Conservation (phyloP, 2,113 vertebrate genomes). For the Prochilodus magdalenae region DNA sequence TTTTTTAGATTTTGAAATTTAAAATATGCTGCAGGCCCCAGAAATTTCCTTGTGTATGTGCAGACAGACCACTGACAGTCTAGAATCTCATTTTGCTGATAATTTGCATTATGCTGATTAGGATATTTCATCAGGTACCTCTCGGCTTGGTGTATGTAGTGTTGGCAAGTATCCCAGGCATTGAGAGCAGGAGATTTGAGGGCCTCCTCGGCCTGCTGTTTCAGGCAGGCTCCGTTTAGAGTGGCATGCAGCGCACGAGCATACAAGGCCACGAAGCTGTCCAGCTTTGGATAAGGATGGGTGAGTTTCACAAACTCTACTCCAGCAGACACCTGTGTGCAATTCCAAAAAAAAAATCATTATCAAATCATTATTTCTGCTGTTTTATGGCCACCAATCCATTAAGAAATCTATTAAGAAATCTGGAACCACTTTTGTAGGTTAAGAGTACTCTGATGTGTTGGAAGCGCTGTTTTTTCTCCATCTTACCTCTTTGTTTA, state of each 20-base stretch:
- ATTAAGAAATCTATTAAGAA: no score
- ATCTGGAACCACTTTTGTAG: neutral
- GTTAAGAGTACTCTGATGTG: neutral
- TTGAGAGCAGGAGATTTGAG: slow-evolving; percentile 62
- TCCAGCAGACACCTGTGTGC: slow-evolving; percentile 62
- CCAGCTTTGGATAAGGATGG: slow-evolving; percentile 72
- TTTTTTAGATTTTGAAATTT: no score
- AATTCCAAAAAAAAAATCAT: neutral
- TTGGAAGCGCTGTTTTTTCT: neutral
- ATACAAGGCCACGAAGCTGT: slow-evolving; percentile 64
- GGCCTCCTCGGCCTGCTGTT: slow-evolving; percentile 59
- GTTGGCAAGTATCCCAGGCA: slow-evolving; percentile 65
- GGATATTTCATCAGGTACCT: slow-evolving; percentile 49
- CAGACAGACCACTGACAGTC: no score
- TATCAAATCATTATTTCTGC: no score
- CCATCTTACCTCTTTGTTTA: neutral
- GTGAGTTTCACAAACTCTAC: slow-evolving; percentile 71
- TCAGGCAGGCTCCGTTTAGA: slow-evolving; percentile 66
- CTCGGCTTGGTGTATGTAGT: slow-evolving; percentile 62
- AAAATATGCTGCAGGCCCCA: no score
- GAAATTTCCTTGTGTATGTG: no score
- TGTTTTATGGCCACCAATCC: no score
- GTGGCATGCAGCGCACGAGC: slow-evolving; percentile 63
- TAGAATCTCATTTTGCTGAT: no score
- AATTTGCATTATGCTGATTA: no score